Evolutionary conservation across 2,113 vertebrate genomes (phyloP), one percentile per base, ranked within the genome.

Genomic region (Melanerpes formicivorus): DNA sequence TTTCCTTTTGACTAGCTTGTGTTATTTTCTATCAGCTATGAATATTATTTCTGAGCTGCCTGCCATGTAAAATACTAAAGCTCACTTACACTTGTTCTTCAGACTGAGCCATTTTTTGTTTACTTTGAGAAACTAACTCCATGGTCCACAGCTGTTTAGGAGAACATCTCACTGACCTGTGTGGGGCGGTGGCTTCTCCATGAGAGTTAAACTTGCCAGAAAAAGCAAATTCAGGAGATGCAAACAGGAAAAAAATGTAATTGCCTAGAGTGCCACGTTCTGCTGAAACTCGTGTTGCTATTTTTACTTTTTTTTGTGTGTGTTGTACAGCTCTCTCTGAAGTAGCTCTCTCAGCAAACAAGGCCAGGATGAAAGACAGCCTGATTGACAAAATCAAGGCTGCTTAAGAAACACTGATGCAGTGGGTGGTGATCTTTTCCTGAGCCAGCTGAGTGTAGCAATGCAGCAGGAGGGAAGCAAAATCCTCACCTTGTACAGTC

Each of bases 341-440:
- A 94, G 90, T 90, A 90, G 80, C 66, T 81, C 63, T 95, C 75
- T 92, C 92, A 90, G 92, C 90, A 92, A 93, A 94, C 76, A 91
- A 75, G 91, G 85, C 90, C 73, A 84, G 76, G 91, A 94, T 94
- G 90, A 92, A 92, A 95, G 91, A 92, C 75, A 71, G 90, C 48
- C 87, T 94, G 95, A 94, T 95, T 94, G 96, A 75, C 89, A 93
- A 95, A 91, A 93, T 81, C 46, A 91, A 86, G 82, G 80, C 85
- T 93, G 77, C 69, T 91, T 82, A 78, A 90, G 87, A 91, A 90
- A 69, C 80, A 78, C 44, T 81, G 93, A 73, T 90, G 82, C 79
- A 70, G 82, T 75, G 65, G 62, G 76, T 90, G 73, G 32, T 91
- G 91, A 84, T 89, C 55, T 63, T 85, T 40, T 62, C 67, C 63